Evolutionary conservation across 1,140 invertebrate species (phyloP), one percentile per base, ranked within the genome.

Genomic region (Cepaea nemoralis): DNA sequence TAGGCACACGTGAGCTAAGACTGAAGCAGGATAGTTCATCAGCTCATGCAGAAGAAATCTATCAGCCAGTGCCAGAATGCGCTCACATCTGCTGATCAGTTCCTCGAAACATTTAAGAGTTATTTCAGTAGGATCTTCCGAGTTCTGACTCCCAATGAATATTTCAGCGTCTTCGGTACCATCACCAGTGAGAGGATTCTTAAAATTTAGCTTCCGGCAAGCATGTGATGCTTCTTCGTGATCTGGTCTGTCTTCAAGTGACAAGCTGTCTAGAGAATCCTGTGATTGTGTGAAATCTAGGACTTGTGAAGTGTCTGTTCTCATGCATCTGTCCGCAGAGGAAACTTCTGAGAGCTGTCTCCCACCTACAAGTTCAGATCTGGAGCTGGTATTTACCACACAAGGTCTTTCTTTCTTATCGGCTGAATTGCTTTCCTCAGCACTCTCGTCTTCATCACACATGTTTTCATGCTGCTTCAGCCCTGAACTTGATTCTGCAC

Each of bases 1-100:
- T 22, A 80, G 59, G 27, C 78, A 80, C 14, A 27, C 22, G n/a
- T 80, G 69, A 27, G 78, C 71, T 10, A 80, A n/a, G 12, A 80
- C 45, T 2, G 67, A 80, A 27, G 33, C 24, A 22, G 40, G 22
- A 69, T 80, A 71, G 8, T 8, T 14, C 19, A 80, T 42, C 2
- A 80, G 78, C 3, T 80, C 69, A 19, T 14, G 24, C n/a, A 80
- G 33, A 2, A 80, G 48, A 48, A 50, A 80, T 55, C 69, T 48
- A 42, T 80, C 78, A 45, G 78, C 78, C 40, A 80, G 12, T 35
- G 35, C 48, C 10, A 80, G 45, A 0, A 80, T n/a, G 50, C 55
- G 42, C 5, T 22, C 45, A 67, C 78, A 80, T 40, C 45, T 79
- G 33, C 80, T 27, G 22, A 35, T 40, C 16, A 67, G 45, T 24